Conservation (phyloP, 2,888 invertebrate genomes). For the Melanargia galathea region DNA sequence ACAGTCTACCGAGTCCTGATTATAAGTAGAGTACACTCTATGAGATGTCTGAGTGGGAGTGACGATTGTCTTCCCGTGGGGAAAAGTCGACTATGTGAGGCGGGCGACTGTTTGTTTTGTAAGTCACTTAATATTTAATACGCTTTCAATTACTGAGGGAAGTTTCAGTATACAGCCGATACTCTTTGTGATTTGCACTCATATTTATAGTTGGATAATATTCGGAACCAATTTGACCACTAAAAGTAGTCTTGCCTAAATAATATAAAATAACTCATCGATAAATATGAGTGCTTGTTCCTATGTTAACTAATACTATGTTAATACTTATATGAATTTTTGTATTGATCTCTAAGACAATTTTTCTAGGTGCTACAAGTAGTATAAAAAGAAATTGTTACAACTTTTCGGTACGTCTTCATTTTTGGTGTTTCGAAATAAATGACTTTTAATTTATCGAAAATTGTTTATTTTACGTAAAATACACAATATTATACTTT, state of each 20-base stretch:
- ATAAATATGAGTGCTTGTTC: constrained; percentile 46
- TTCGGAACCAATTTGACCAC: constrained; percentile 14
- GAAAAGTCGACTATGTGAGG: no score
- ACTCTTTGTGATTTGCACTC: constrained; percentile 31
- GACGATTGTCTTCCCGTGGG: no score
- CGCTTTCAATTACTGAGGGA: background rate
- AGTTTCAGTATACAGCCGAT: background rate
- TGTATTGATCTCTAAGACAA: constrained; percentile 64
- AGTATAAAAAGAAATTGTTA: constrained; percentile 68
- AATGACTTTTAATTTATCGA: constrained; percentile 34
- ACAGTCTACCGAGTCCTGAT: no score
- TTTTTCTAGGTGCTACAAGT: constrained; percentile 75
- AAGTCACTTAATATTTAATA: background rate
- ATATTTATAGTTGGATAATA: constrained; percentile 25
- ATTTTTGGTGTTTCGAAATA: constrained; percentile 36
- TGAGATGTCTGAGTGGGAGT: no score
- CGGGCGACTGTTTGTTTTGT: background rate
- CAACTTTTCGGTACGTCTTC: constrained; percentile 41
- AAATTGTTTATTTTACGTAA: constrained; percentile 32
- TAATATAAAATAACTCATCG: constrained; percentile 16
- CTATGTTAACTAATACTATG: constrained; percentile 39
- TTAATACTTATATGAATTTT: constrained; percentile 40
- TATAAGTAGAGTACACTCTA: no score
- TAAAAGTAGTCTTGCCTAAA: constrained; percentile 27
- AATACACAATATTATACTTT: constrained; percentile 22